Evolutionary conservation across 2,113 vertebrate species (phyloP), one percentile per base, ranked within the genome.

Genomic region (Centropristis striata): DNA sequence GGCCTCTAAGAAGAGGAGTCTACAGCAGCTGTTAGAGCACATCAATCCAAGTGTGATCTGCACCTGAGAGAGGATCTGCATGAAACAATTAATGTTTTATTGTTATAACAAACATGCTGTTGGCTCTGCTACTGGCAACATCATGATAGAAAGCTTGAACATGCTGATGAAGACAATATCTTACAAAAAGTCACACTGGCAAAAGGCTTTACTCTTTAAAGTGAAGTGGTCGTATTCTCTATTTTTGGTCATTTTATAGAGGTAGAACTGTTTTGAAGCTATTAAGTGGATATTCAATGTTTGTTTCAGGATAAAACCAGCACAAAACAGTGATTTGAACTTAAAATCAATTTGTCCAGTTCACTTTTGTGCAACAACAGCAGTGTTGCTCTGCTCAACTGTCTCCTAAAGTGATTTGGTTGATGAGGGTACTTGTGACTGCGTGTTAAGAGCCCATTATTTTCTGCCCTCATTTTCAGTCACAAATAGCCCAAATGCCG

Each of bases 401-500:
- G 25, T 21, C 13, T 70, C 46, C 54, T 39, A n/a, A 81, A 78
- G 37, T 50, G 55, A 86, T 84, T 73, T 64, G 32, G 49, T 44
- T 50, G 64, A 69, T 71, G 39, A 72, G 36, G 36, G 37, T 16
- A 18, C 25, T 71, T 55, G 20, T 70, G 78, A 49, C 41, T 60
- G 32, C 60, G 20, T 63, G 65, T 64, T 71, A 54, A 65, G 73
- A 59, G 55, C 58, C 53, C 32, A 70, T 75, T 74, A 71, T 84
- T 76, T 78, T 75, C 44, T 80, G 78, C 47, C 71, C 77, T 85
- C 65, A 78, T 82, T 88, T 86, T 49, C 47, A 74, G 44, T 75
- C 65, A 73, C 64, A 71, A 64, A 80, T 21, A 71, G 47, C 67
- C 71, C 64, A 59, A 85, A 80, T 69, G 61, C 37, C 15, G 11